phyloP scores from a whole-genome alignment of 1,140 invertebrate genomes.

The Caerostris extrusa region DNA sequence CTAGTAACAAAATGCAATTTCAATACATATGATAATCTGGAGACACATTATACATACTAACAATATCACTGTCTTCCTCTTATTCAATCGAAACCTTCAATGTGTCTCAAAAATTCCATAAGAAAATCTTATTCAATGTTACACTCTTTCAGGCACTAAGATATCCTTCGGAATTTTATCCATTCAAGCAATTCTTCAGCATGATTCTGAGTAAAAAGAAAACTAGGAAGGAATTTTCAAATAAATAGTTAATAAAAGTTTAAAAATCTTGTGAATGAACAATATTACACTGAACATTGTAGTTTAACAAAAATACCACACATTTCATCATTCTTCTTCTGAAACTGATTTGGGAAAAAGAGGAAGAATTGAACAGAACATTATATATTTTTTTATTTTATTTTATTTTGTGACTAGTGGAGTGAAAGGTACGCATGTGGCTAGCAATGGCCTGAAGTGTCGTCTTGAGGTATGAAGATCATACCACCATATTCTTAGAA shows the following conservation, averaged over 20 bases:
- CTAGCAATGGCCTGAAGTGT: slow-evolving; percentile 42
- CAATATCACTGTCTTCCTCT: neutral
- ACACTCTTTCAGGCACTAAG: slow-evolving; percentile 73
- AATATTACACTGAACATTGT: slow-evolving; percentile 43
- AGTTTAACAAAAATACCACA: slow-evolving; percentile 71
- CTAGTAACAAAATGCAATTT: neutral
- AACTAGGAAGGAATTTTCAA: slow-evolving; percentile 14
- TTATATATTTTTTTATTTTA: slow-evolving; percentile 10
- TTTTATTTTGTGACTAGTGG: slow-evolving; percentile 72
- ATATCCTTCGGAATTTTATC: slow-evolving; percentile 56
- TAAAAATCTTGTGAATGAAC: slow-evolving; percentile 55
- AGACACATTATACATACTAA: neutral
- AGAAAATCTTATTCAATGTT: slow-evolving; percentile 63
- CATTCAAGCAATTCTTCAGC: neutral
- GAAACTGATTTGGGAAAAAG: slow-evolving; percentile 24
- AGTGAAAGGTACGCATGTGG: slow-evolving; percentile 63
- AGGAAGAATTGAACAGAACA: slow-evolving; percentile 39
- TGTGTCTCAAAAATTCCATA: slow-evolving; percentile 19
- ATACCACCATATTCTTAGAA: slow-evolving; percentile 46
- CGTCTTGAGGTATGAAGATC: slow-evolving; percentile 5
- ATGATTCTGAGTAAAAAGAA: slow-evolving; percentile 41
- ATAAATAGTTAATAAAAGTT: slow-evolving; percentile 49
- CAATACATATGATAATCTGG: neutral
- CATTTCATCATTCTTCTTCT: slow-evolving; percentile 41
- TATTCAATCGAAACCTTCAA: neutral